These are phyloP conservation scores for Sebastes schlegelii DNA, from an alignment of 2,113 vertebrate species.

Conservation along the genomic window DNA sequence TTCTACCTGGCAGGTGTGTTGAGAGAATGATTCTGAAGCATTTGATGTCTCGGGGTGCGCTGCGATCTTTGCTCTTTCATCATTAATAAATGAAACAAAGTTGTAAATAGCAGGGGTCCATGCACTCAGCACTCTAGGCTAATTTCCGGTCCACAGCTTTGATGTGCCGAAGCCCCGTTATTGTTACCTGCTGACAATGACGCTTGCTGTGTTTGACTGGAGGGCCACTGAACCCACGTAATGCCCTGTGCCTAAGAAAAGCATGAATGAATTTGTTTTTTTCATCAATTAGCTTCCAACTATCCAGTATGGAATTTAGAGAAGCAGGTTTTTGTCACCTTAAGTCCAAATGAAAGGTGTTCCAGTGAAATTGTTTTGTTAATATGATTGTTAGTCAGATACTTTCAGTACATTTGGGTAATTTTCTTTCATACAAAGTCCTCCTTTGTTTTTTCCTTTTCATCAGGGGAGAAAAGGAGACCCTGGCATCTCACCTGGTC, in stretches of 20 bases:
- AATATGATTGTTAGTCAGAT: neutral
- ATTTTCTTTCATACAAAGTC: constrained; percentile 22
- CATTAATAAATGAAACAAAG: constrained; percentile 65
- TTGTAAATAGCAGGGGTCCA: constrained; percentile 69
- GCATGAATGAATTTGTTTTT: neutral
- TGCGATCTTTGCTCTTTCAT: constrained; percentile 64
- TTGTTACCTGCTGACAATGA: constrained; percentile 75
- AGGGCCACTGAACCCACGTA: constrained; percentile 5
- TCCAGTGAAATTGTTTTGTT: neutral
- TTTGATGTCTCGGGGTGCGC: constrained; percentile 65
- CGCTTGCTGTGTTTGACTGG: constrained; percentile 29
- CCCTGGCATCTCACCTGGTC: constrained; percentile 93
- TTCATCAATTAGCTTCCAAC: neutral
- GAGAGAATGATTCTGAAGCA: constrained; percentile 56
- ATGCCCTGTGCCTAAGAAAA: neutral
- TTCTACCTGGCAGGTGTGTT: constrained; percentile 65
- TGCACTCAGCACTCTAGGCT: constrained; percentile 45
- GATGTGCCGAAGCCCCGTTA: constrained; percentile 67
- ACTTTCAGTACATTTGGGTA: neutral
- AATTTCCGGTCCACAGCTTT: constrained; percentile 75
- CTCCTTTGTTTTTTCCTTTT: constrained; percentile 59
- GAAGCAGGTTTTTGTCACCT: neutral
- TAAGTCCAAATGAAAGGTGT: constrained; percentile 14
- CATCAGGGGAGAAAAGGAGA: constrained; percentile 96
- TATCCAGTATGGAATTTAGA: neutral